Evolutionary conservation across 1,140 invertebrate species (phyloP).

Genomic region (Druon quercuslanigerum): DNA sequence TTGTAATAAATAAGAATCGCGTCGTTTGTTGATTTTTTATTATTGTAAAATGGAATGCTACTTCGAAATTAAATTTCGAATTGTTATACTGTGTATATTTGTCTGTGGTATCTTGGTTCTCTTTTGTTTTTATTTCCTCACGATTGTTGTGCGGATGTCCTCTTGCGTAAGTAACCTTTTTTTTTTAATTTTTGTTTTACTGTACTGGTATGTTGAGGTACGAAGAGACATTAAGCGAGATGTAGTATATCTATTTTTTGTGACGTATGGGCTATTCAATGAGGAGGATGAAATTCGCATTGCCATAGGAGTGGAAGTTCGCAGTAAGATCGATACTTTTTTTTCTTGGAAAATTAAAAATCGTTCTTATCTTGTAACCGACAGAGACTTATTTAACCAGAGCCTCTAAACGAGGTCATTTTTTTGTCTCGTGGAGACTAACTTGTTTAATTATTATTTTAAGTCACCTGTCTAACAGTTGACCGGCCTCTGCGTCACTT

Average conservation of each 20-base stretch:
- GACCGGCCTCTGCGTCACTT: conserved; percentile 55
- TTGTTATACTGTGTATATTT: conserved; percentile 24
- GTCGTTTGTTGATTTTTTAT: conserved; percentile 27
- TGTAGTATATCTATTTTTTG: conserved; percentile 52
- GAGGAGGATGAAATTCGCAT: not conserved
- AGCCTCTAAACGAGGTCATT: too few species aligned
- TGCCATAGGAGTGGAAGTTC: conserved; percentile 11
- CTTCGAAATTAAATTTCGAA: conserved; percentile 27
- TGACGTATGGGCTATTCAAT: conserved; percentile 39
- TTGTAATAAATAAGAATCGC: conserved; percentile 34
- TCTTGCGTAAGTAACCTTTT: conserved; percentile 32
- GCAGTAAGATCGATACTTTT: conserved; percentile 20
- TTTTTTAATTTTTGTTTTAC: conserved; percentile 52
- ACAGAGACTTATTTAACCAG: too few species aligned
- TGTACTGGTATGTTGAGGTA: conserved; percentile 63
- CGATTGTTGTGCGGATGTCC: conserved; percentile 38
- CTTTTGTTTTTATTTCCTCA: conserved; percentile 40
- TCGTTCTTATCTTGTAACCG: too few species aligned
- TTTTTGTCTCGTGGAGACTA: too few species aligned
- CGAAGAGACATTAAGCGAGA: conserved; percentile 45
- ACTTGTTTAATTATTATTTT: not conserved
- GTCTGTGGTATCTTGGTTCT: conserved; percentile 26
- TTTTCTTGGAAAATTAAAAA: conserved; percentile 1
- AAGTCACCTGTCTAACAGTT: conserved; percentile 17
- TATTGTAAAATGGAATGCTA: conserved; percentile 24